Evolutionary conservation across 2,113 vertebrate genomes (phyloP).

Genomic region (Cheilinus undulatus): DNA sequence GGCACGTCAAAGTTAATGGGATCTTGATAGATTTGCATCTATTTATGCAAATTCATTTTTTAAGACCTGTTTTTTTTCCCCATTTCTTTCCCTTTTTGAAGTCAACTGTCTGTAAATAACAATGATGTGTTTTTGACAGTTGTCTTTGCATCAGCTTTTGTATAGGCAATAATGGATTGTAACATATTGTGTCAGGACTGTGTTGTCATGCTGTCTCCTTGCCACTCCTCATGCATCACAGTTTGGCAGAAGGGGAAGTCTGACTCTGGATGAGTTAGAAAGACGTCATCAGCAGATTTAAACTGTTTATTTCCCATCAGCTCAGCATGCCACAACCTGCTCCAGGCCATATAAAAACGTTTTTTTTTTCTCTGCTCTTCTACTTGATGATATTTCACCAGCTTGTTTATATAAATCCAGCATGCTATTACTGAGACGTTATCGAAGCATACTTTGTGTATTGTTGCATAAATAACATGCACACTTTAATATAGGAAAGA

Average conservation of each 20-base stretch:
- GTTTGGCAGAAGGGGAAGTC: background rate
- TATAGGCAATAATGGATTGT: background rate
- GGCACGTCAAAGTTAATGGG: conserved; percentile 31
- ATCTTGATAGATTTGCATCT: conserved; percentile 1
- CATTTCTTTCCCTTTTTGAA: background rate
- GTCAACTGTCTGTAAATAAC: background rate
- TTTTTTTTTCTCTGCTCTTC: background rate
- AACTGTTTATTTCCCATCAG: background rate
- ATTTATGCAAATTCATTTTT: background rate
- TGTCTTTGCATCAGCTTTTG: background rate
- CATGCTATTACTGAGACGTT: background rate
- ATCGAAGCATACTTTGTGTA: background rate
- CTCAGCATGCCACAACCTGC: conserved; percentile 44
- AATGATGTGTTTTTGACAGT: background rate
- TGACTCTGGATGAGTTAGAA: conserved; percentile 36
- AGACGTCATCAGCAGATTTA: conserved; percentile 28
- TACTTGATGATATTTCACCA: conserved; percentile 1
- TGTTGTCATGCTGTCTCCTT: background rate
- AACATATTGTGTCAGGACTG: background rate
- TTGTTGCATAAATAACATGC: background rate
- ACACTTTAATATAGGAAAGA: background rate
- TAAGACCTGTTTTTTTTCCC: background rate
- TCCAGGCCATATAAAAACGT: conserved; percentile 8
- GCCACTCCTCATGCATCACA: conserved; percentile 11
- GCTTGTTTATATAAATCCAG: conserved; percentile 2